These are phyloP conservation scores for Thalassaphorura encarpata DNA, from an alignment of 1,140 invertebrate species.

Conservation along the genomic window DNA sequence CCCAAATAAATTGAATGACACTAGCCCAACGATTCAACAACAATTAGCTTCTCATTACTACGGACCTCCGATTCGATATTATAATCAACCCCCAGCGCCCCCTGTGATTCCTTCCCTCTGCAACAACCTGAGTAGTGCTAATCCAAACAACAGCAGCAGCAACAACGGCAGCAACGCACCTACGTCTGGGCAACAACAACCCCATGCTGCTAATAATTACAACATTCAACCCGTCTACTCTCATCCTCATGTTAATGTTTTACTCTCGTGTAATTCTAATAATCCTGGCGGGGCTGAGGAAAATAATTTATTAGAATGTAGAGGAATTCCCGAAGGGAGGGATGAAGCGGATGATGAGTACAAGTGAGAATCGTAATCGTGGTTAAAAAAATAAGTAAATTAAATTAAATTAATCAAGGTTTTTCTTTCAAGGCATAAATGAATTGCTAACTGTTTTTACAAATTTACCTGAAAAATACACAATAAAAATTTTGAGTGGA, in stretches of 20 bases:
- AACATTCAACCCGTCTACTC: neutral
- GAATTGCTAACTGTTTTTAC: too few relatives aligned
- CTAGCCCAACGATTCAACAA: neutral
- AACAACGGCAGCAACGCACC: neutral
- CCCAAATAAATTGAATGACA: neutral
- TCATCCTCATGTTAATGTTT: constrained; percentile 3
- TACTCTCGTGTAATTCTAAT: too few relatives aligned
- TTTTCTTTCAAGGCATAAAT: too few relatives aligned
- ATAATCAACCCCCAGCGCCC: constrained; percentile 29
- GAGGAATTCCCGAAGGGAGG: too few relatives aligned
- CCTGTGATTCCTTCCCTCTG: constrained; percentile 15
- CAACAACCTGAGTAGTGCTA: constrained; percentile 2
- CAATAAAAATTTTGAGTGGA: too few relatives aligned
- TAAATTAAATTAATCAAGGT: too few relatives aligned
- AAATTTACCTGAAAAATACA: too few relatives aligned
- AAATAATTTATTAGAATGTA: too few relatives aligned
- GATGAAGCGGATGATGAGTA: too few relatives aligned
- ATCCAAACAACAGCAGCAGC: neutral
- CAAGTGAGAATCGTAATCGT: too few relatives aligned
- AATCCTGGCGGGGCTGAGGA: too few relatives aligned
- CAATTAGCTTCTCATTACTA: constrained; percentile 22
- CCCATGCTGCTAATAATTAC: constrained; percentile 1
- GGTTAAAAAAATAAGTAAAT: too few relatives aligned
- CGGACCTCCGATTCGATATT: constrained; percentile 31
- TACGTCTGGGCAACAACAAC: constrained; percentile 7